Evolutionary conservation across 2,113 vertebrate genomes (phyloP), one percentile per base, ranked within the genome.

Genomic region (Conger conger): DNA sequence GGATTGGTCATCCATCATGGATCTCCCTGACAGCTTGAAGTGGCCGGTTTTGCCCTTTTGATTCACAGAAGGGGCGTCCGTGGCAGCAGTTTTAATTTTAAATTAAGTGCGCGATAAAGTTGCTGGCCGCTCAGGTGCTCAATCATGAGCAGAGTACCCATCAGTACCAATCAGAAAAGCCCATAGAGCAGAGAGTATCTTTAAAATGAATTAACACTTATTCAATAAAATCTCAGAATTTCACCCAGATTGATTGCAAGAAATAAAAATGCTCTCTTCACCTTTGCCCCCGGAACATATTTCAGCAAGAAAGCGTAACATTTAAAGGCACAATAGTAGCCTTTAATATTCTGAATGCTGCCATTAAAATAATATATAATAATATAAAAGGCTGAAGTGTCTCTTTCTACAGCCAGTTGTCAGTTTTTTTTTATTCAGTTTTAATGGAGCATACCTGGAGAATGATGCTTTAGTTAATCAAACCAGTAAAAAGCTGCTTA

Each of bases 301-400:
- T 93, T 94, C 89, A 86, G 88, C 87, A 89, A 89, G 87, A 82
- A 91, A 85, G 37, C 73, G 27, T 35, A 88, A 89, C 90, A 50
- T 93, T 92, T 90, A 91, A 90, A 90, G 85, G 83, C 84, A 87
- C 86, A 87, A 86, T 88, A 86, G 83, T 80, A 78, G 86, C 84
- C 86, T 88, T 90, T 91, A 88, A 88, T 88, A 90, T 90, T 90
- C 86, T 87, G 91, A 88, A 90, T 92, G 90, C 87, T 91, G 87
- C 89, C 88, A 89, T 90, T 93, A 92, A 90, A 89, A 93, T 91
- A 92, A 93, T 91, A 91, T 90, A 88, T 93, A 93, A 89, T 91
- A 89, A 90, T 90, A 91, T 89, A 88, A 91, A 91, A 88, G 40
- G 80, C 30, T 87, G 76, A 86, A 83, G 68, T 86, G 79, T 84